Evolutionary conservation across 2,797 vertebrate genomes (phyloP).

Genomic region (Sebastes ruberrimus): DNA sequence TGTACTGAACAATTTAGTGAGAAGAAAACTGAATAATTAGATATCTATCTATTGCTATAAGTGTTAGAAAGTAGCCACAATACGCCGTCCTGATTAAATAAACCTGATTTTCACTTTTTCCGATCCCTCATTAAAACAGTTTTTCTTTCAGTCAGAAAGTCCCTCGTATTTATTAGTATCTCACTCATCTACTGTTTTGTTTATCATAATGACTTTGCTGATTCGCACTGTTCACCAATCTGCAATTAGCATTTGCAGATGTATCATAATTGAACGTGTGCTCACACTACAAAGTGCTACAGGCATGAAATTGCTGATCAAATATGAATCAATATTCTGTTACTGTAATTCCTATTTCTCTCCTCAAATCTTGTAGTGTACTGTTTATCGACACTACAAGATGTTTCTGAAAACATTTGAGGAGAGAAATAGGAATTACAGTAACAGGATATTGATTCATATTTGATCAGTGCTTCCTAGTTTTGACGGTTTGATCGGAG

Average conservation of each 20-base stretch:
- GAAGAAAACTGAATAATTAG: not conserved
- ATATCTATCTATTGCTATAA: not conserved
- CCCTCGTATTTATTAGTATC: constrained; percentile 7
- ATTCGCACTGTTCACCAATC: constrained; percentile 38
- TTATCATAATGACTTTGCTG: constrained; percentile 55
- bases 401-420: too few relatives aligned
- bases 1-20: not conserved
- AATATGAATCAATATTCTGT: too few relatives aligned
- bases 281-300: constrained; percentile 16
- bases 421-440: too few relatives aligned
- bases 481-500: too few relatives aligned
- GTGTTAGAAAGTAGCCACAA: not conserved
- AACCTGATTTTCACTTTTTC: not conserved
- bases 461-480: too few relatives aligned
- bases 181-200: constrained; percentile 36
- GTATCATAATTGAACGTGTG: constrained; percentile 51
- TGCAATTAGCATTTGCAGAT: constrained; percentile 58
- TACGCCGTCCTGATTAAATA: not conserved
- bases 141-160: not conserved
- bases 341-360: too few relatives aligned
- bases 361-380: too few relatives aligned
- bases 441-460: too few relatives aligned
- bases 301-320: constrained; percentile 32
- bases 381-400: too few relatives aligned
- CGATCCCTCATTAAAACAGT: not conserved